A percentile compares a stretch with the other conserved stretches of the same genome.
These are phyloP conservation scores for Manis crassicaudata DNA, from an alignment of 2,797 vertebrate genomes.

Conservation along the genomic window DNA sequence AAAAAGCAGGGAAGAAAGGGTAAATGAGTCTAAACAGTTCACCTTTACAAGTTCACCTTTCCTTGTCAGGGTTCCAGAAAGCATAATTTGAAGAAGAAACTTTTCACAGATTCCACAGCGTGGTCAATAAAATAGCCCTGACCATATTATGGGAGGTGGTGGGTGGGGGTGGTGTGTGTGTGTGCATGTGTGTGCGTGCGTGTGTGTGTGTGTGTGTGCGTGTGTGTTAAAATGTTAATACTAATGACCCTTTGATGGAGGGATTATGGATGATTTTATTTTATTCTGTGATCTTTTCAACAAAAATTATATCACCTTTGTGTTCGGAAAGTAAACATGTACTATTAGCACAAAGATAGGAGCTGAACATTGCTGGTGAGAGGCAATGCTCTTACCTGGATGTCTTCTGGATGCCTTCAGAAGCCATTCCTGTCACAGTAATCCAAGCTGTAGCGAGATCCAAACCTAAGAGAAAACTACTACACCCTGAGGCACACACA, in stretches of 20 bases:
- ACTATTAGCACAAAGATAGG: background rate
- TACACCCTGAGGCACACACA: slow-evolving; percentile 39
- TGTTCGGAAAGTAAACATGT: slow-evolving; percentile 26
- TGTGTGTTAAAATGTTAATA: slow-evolving; percentile 18
- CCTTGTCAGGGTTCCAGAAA: slow-evolving; percentile 43
- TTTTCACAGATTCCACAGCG: background rate
- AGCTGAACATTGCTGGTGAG: slow-evolving; percentile 21
- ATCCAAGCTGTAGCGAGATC: background rate
- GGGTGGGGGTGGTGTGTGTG: too few species aligned
- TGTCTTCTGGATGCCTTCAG: background rate
- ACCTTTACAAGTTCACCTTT: background rate
- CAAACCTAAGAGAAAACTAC: slow-evolving; percentile 46
- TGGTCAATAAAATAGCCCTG: slow-evolving; percentile 52
- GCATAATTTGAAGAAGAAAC: slow-evolving; percentile 34
- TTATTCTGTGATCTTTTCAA: slow-evolving; percentile 28
- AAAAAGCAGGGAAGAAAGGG: background rate
- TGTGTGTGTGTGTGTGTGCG: too few species aligned
- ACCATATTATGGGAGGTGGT: background rate
- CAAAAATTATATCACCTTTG: slow-evolving; percentile 22
- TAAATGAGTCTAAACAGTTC: background rate
- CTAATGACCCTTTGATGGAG: background rate
- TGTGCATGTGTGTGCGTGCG: too few species aligned
- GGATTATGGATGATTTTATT: slow-evolving; percentile 34
- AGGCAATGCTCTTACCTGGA: background rate
- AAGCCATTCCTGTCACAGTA: background rate